Evolutionary conservation across 2,113 vertebrate species (phyloP).

Genomic region (Tricholaema leucomelas): DNA sequence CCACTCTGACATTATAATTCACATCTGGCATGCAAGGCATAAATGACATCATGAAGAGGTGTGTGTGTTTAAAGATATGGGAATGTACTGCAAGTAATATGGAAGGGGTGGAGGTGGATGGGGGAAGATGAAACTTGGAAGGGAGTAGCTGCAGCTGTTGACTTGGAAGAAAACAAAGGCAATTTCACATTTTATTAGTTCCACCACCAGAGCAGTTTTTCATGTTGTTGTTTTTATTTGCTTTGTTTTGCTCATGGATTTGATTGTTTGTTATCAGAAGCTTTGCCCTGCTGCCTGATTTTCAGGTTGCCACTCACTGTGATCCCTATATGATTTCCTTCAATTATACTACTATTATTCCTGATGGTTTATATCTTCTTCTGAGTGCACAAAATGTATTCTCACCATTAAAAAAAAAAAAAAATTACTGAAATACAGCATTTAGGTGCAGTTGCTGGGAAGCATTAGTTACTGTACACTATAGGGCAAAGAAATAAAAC

Average conservation of each 20-base stretch:
- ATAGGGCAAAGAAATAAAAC: background rate
- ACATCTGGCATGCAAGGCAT: fast-evolving
- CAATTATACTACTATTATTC: background rate
- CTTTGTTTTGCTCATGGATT: background rate
- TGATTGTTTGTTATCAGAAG: background rate
- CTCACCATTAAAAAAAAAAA: background rate
- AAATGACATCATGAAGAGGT: background rate
- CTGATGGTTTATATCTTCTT: background rate
- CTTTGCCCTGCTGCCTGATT: background rate
- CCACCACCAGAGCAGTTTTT: background rate
- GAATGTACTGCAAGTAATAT: background rate
- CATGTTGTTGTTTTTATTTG: background rate
- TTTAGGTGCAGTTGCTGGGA: background rate
- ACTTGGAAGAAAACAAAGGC: background rate
- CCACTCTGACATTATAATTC: background rate
- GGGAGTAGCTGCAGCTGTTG: background rate
- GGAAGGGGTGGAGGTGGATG: fast-evolving
- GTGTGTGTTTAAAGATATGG: background rate
- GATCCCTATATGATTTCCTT: background rate
- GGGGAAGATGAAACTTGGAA: background rate
- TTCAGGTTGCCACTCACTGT: background rate
- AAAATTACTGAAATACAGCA: background rate
- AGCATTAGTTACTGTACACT: background rate
- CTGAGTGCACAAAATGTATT: background rate
- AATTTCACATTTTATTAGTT: background rate